Base-by-base conservation (phyloP, 2,797 vertebrate species). In the Pitangus sulphuratus region DNA sequence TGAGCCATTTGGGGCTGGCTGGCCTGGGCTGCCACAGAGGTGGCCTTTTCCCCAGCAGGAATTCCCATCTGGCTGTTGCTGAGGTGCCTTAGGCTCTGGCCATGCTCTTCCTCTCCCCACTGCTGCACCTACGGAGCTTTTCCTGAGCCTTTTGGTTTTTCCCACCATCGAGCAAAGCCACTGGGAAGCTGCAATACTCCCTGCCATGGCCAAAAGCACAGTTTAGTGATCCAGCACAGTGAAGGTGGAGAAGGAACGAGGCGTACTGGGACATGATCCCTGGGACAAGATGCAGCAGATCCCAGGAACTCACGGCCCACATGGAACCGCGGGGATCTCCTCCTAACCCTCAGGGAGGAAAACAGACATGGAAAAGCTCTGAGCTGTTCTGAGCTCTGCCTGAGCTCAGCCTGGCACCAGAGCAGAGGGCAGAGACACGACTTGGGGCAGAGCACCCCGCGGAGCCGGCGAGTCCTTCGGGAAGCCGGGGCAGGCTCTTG, bases 331-430 rank as follows among this genome's bases (percentile, higher is more conserved):
- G 2, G 39, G 57, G 14, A 62, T 31, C 30, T 15, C 39, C 40
- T 35, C 35, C 28, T 7, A 13, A 20, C 35, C 45, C 4, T 11
- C 42, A 10, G n/a, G 74, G 54, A 47, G 45, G 8, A 30, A 54
- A 28, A 31, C 18, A 2, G 35, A 30, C 2, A 0, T 0, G 57
- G 35, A 18, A 8, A 37, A 40, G 12, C 60, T 53, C 47, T 3
- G 33, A 57, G 62, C 24, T 21, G n/a, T 3, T 21, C 28, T 18
- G 50, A 28, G 48, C 48, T 28, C 26, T 28, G 15, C 5, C 48
- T 28, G 48, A 51, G 28, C 50, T 51, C 15, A 8, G 28, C 5
- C 9, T 13, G 25, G 3, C 50, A 31, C 30, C 50, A 30, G 71
- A 33, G 50, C 45, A 4, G 42, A 7, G 42, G 40, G 40, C 56